phyloP scores from a whole-genome alignment of 2,888 invertebrate genomes.

The Philereme vetulata region DNA sequence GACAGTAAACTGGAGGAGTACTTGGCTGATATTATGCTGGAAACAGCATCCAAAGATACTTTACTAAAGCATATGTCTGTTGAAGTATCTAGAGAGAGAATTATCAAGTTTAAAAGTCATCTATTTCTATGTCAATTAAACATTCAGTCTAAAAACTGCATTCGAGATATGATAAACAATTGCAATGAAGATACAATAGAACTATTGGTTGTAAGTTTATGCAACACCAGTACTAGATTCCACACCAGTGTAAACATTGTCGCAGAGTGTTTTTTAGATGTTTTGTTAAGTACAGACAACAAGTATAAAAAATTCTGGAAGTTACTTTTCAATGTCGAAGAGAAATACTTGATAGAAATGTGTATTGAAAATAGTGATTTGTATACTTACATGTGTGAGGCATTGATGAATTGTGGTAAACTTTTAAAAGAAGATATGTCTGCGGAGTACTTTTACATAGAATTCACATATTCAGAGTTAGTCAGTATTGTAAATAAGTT shows the following conservation, averaged over 20 bases:
- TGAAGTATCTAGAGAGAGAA: constrained; percentile 54
- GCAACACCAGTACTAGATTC: constrained; percentile 52
- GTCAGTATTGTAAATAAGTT: constrained; percentile 68
- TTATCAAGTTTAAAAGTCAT: constrained; percentile 61
- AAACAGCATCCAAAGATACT: constrained; percentile 68
- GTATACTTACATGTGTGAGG: constrained; percentile 59
- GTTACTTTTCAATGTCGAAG: constrained; percentile 54
- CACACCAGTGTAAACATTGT: constrained; percentile 46
- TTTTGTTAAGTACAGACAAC: constrained; percentile 52
- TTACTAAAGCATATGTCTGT: constrained; percentile 54
- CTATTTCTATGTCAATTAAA: constrained; percentile 57
- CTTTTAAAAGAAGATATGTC: constrained; percentile 65
- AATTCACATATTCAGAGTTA: constrained; percentile 80
- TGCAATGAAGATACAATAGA: constrained; percentile 55
- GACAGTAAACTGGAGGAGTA: constrained; percentile 59
- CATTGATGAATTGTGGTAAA: constrained; percentile 68
- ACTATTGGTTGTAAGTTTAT: constrained; percentile 59
- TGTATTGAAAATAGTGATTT: constrained; percentile 61
- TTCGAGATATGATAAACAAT: constrained; percentile 51
- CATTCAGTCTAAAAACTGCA: constrained; percentile 43
- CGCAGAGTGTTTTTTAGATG: constrained; percentile 45
- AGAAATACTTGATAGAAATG: constrained; percentile 54
- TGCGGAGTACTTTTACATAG: constrained; percentile 69
- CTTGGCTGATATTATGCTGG: constrained; percentile 66
- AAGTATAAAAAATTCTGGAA: constrained; percentile 64